Evolutionary conservation across 2,888 invertebrate genomes (phyloP), one percentile per base, ranked within the genome.

Genomic region (Drosophila lutescens): DNA sequence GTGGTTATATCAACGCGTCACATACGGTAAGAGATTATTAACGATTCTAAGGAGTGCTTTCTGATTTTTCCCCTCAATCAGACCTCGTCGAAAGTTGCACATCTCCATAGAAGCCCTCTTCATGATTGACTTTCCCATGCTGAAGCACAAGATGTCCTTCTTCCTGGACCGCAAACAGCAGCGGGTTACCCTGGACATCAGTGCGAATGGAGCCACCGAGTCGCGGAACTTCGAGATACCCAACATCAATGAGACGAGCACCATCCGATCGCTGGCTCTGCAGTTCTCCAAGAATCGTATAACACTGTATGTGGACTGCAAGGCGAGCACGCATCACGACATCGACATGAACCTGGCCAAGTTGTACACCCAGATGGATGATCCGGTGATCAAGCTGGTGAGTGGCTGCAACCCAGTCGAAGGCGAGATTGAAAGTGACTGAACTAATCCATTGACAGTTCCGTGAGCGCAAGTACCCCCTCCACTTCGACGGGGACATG

Each of bases 61-160:
- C 32, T 23, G 15, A 34, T 36, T 12, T 5, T 5, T n/a, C 6
- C 7, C 32, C 3, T 9, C 17, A 20, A n/a, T 4, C 8, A 73
- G 92, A 65, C 92, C 92, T 0, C 91, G 92, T 0, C 90, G 92
- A 60, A 92, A 92, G 76, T 58, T 92, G 55, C 92, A 92, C 70
- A 92, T 92, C 59, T 90, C 92, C 6, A 91, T 92, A 54, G 92
- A 92, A 72, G 92, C 92, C 0, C 81, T 92, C n/a, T 92, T 92
- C 54, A 91, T 92, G 92, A 92, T 92, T 55, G 92, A 92, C 65
- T 92, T 92, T 58, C 92, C 92, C 59, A 91, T 90, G 54, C 62
- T 92, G 36, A 92, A 92, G 75, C 92, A 92, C 51, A 91, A 92
- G 83, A 91, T 92, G 89, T 92, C 92, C 50, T 92, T 92, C 74